These are phyloP conservation scores for Campylorhamphus procurvoides DNA, from an alignment of 2,113 vertebrate genomes.

Conservation along the genomic window DNA sequence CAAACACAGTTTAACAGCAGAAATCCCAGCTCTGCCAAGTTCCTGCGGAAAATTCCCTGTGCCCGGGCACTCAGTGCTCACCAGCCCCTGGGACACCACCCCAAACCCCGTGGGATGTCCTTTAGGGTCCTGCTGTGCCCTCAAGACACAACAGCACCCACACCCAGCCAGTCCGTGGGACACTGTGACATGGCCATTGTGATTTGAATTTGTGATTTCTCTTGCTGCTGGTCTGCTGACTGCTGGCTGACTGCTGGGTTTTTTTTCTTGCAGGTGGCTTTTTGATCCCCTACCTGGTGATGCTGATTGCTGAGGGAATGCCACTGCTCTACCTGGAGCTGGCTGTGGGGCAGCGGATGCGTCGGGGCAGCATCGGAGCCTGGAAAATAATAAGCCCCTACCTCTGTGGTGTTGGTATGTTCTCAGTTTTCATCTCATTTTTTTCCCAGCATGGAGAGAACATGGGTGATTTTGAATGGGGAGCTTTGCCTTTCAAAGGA, in stretches of 20 bases:
- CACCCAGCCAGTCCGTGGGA: background rate
- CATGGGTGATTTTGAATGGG: accelerated
- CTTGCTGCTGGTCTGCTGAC: background rate
- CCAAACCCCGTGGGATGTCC: background rate
- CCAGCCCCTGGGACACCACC: background rate
- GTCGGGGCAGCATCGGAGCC: slow-evolving; percentile 88
- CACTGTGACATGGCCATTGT: too few relatives aligned
- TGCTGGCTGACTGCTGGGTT: background rate
- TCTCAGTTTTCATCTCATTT: background rate
- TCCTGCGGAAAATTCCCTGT: background rate
- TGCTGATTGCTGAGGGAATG: slow-evolving; percentile 89
- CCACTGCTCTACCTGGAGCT: slow-evolving; percentile 91
- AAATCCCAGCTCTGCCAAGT: slow-evolving; percentile 25
- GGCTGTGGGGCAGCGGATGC: slow-evolving; percentile 91
- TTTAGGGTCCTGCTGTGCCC: accelerated
- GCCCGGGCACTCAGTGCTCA: accelerated
- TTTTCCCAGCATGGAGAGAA: background rate
- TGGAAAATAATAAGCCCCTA: slow-evolving; percentile 91
- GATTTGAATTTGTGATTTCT: background rate
- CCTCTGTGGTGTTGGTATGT: slow-evolving; percentile 88
- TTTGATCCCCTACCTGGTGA: slow-evolving; percentile 89
- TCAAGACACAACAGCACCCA: background rate
- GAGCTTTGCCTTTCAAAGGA: background rate
- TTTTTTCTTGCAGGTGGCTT: slow-evolving; percentile 84
- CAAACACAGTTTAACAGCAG: slow-evolving; percentile 24